phyloP scores from a whole-genome alignment of 2,797 vertebrate genomes.

The Tamandua tetradactyla region DNA sequence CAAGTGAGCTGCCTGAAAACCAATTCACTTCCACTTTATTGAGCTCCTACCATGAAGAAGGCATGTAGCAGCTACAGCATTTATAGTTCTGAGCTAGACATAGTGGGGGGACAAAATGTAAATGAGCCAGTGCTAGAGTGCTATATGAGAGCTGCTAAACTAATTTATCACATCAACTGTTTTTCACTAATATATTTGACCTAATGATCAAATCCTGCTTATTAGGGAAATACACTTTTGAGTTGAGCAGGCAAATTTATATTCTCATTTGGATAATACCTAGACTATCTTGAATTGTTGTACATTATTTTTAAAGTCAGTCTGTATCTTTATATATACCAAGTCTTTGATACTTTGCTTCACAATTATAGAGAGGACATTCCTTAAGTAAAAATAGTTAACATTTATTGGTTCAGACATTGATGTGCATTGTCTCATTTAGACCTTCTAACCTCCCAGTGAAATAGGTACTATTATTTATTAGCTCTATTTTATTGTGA shows the following conservation, averaged over 20 bases:
- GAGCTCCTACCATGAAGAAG: not conserved
- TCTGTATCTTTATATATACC: not conserved
- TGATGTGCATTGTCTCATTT: not conserved
- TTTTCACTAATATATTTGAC: slow-evolving; percentile 2
- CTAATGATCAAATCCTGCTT: slow-evolving; percentile 36
- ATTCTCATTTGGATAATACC: slow-evolving; percentile 4
- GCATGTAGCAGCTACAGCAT: not conserved
- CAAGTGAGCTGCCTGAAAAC: not conserved
- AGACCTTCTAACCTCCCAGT: not conserved
- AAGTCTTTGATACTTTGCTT: slow-evolving; percentile 29
- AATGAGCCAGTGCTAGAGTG: not conserved
- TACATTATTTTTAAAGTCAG: not conserved
- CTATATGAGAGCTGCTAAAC: not conserved
- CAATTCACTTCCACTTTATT: slow-evolving; percentile 21
- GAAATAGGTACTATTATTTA: not conserved
- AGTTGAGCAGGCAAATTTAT: not conserved
- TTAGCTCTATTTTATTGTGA: not conserved
- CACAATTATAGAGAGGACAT: not conserved
- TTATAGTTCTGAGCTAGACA: slow-evolving; percentile 5
- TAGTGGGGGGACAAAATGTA: not conserved
- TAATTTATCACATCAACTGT: not conserved
- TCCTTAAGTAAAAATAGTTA: slow-evolving; percentile 14
- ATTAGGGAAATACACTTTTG: slow-evolving; percentile 29
- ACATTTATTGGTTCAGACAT: not conserved
- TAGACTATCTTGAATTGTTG: not conserved